Base-by-base conservation (phyloP, 1,140 invertebrate species). In the Pseudomyrmex gracilis region DNA sequence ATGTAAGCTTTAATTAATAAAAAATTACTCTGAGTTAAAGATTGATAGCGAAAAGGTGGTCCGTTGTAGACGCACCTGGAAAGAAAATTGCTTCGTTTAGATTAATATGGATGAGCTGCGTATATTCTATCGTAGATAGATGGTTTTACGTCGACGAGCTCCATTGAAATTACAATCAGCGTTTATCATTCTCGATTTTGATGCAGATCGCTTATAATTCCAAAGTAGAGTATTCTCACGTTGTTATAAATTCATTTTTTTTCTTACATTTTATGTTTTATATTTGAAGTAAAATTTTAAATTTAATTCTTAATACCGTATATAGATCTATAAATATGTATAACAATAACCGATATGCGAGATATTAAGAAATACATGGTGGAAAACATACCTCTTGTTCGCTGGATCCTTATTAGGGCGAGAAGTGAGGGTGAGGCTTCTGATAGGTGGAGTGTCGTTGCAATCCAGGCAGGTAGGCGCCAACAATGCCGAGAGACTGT, bases 401-500 rank as follows among this genome's bases (percentile, higher is more conserved):
- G 53, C 17, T 47, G 17, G 13, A 17, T 66, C 83, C 83, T 88
- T 90, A 92, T 91, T 90, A 92, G 84, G 82, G 51, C 57, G 60
- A 20, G 58, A 84, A 82, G 86, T 60, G 85, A 91, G 82, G 85
- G 87, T 87, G 89, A 90, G 90, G 82, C 85, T 55, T 68, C 61
- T 87, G 87, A 87, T 86, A 82, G 82, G 85, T 87, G 78, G 76
- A 89, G 63, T 73, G 34, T 86, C 73, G 84, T 57, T 82, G 87
- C 84, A 88, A 86, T 86, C 57, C 80, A 84, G 76, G 74, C 87
- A 85, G 80, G 87, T 87, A 90, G 89, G 90, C 90, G 90, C 90
- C 90, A 90, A 90, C 89, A 90, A 87, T 87, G 76, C 77, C 76
- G 78, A 85, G 87, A 58, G 85, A 86, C 80, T 90, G 89, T 87